These are phyloP conservation scores for Rhagonycha fulva DNA, from an alignment of 2,888 invertebrate genomes.

Conservation along the genomic window DNA sequence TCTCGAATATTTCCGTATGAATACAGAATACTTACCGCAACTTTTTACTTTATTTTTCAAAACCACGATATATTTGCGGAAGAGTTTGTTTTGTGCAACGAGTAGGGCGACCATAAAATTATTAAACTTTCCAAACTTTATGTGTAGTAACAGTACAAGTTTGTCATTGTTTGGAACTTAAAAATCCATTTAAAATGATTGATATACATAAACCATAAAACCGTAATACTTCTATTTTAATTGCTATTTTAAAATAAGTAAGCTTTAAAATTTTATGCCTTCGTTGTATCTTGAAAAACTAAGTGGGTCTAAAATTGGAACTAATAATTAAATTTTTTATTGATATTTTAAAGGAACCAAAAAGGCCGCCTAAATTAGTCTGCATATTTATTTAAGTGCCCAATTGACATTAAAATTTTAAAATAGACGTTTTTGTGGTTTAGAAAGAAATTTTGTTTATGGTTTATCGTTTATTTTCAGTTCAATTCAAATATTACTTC, in stretches of 20 bases:
- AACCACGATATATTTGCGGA: constrained; percentile 15
- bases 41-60: neutral
- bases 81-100: constrained; percentile 22
- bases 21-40: neutral
- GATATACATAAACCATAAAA: constrained; percentile 38
- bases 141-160: constrained; percentile 22
- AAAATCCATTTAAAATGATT: constrained; percentile 34
- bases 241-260: constrained; percentile 6
- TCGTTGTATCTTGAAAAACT: neutral
- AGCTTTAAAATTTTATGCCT: constrained; percentile 13
- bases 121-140: constrained; percentile 27
- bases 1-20: neutral
- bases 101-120: constrained; percentile 19
- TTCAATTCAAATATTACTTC: neutral
- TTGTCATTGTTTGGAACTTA: constrained; percentile 24
- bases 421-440: neutral
- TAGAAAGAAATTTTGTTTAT: neutral
- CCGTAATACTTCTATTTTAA: neutral
- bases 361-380: neutral
- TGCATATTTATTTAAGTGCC: neutral
- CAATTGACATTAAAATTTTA: neutral
- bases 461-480: neutral
- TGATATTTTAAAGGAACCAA: neutral
- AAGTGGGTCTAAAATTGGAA: neutral
- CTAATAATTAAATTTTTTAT: neutral